Conservation (phyloP, 2,797 vertebrate species). For the Sebastes glaucus region DNA sequence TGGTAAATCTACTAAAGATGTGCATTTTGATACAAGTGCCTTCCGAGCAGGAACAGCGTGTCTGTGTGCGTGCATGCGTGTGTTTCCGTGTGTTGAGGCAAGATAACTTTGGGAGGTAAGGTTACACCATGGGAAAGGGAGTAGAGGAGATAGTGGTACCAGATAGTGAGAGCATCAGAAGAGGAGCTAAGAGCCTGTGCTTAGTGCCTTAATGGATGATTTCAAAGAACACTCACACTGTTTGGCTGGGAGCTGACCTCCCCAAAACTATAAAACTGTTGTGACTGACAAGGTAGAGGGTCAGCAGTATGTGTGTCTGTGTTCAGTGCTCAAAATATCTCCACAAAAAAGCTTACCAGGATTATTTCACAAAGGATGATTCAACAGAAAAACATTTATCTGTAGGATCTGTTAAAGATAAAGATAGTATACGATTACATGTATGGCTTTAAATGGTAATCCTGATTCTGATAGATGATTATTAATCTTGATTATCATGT, state of each 20-base stretch:
- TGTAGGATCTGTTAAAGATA: neutral
- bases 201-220: slow-evolving; percentile 77
- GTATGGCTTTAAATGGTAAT: neutral
- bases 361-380: neutral
- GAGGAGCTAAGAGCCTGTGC: slow-evolving; percentile 68
- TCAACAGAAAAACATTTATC: slow-evolving; percentile 1
- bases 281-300: slow-evolving; percentile 50
- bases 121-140: slow-evolving; percentile 74
- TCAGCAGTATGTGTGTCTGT: slow-evolving; percentile 21
- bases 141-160: slow-evolving; percentile 64
- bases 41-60: neutral
- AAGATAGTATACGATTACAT: neutral
- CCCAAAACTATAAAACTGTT: slow-evolving; percentile 70
- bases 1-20: neutral
- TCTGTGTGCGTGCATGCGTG: neutral
- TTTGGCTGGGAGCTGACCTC: slow-evolving; percentile 72
- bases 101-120: slow-evolving; percentile 54
- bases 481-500: neutral
- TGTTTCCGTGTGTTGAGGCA: slow-evolving; percentile 2
- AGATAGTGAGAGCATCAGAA: slow-evolving; percentile 70
- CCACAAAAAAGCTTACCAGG: neutral
- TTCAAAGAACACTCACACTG: slow-evolving; percentile 77
- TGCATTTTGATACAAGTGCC: neutral
- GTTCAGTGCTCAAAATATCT: neutral
- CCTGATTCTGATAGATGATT: neutral